Evolutionary conservation across 2,797 vertebrate genomes (phyloP).

Genomic region (Pempheris klunzingeri): DNA sequence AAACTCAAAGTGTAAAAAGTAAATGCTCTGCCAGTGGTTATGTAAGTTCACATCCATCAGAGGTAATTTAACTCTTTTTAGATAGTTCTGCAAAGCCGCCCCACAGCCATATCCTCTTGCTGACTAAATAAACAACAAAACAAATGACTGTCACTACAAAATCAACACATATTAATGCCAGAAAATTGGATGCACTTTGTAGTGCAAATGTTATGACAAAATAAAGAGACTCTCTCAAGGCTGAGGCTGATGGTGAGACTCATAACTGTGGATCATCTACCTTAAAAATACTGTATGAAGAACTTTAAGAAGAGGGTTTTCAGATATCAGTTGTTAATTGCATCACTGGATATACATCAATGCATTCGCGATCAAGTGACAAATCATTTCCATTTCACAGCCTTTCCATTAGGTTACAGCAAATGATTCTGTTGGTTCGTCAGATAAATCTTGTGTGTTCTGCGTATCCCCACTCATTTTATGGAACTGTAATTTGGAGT

Average conservation of each 20-base stretch:
- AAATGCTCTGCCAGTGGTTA: conserved; percentile 25
- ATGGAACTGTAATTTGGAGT: background rate
- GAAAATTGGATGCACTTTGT: conserved; percentile 26
- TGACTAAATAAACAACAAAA: conserved; percentile 44
- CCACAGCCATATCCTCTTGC: conserved; percentile 14
- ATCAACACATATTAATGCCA: conserved; percentile 28
- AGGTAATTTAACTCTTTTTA: conserved; percentile 37
- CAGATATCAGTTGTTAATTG: background rate
- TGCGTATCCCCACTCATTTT: background rate
- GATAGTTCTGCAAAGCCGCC: conserved; percentile 20
- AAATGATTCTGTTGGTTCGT: background rate
- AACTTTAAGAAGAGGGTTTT: background rate
- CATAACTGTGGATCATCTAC: background rate
- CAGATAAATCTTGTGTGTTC: background rate
- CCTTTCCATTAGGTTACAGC: background rate
- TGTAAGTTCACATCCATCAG: conserved; percentile 47
- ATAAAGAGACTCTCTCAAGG: conserved; percentile 6
- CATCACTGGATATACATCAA: conserved; percentile 1
- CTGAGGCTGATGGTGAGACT: background rate
- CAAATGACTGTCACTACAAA: conserved; percentile 33
- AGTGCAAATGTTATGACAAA: conserved; percentile 23
- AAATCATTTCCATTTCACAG: conserved; percentile 13
- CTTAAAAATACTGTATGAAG: background rate
- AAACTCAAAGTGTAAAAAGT: conserved; percentile 20
- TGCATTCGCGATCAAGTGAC: background rate